These are phyloP conservation scores for Tortricodes alternella DNA, from an alignment of 2,888 invertebrate species.

Conservation along the genomic window DNA sequence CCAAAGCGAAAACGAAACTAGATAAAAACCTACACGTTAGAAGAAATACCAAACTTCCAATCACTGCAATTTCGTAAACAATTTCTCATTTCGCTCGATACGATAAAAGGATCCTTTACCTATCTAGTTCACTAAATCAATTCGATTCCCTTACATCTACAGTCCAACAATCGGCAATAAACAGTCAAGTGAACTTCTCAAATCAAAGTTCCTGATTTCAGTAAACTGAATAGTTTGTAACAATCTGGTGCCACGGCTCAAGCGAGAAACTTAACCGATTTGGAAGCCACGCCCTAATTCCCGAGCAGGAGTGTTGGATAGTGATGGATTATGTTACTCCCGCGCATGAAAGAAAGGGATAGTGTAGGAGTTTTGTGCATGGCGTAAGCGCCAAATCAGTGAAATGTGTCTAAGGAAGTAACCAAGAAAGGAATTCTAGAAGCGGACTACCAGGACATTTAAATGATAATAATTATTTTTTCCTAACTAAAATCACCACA, in stretches of 20 bases:
- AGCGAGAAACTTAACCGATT: slow-evolving; percentile 9
- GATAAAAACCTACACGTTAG: background rate
- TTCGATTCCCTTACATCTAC: slow-evolving; percentile 22
- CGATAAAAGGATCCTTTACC: slow-evolving; percentile 26
- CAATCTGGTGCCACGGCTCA: slow-evolving; percentile 37
- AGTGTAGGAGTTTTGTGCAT: too few relatives aligned
- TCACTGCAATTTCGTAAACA: slow-evolving; percentile 12
- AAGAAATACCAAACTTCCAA: background rate
- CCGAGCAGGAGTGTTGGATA: too few relatives aligned
- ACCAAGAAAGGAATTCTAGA: too few relatives aligned
- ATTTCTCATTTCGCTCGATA: slow-evolving; percentile 23
- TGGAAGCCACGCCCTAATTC: too few relatives aligned
- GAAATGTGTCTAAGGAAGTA: too few relatives aligned
- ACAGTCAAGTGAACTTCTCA: slow-evolving; percentile 29
- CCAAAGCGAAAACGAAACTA: background rate
- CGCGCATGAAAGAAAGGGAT: too few relatives aligned
- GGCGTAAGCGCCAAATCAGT: too few relatives aligned
- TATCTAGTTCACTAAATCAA: slow-evolving; percentile 21
- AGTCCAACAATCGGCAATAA: slow-evolving; percentile 30
- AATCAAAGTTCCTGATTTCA: slow-evolving; percentile 43
- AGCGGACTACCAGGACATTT: too few relatives aligned
- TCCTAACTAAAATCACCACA: too few relatives aligned
- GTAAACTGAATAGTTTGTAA: slow-evolving; percentile 53
- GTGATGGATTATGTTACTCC: too few relatives aligned
- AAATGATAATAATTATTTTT: too few relatives aligned